phyloP scores from a whole-genome alignment of 2,888 invertebrate species.

The Parasteatoda lunata region DNA sequence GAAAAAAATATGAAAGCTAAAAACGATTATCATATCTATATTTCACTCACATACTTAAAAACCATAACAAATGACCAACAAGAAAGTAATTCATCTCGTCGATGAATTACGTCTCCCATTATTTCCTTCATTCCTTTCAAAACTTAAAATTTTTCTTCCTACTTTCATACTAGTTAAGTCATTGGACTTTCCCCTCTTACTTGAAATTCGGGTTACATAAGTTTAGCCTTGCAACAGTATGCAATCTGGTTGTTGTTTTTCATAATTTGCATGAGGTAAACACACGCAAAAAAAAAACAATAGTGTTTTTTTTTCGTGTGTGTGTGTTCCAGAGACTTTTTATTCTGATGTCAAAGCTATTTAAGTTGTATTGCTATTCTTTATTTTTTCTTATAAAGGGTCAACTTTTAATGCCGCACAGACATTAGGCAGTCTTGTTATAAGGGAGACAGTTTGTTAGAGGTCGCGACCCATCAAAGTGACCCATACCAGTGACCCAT shows the following conservation, averaged over 20 bases:
- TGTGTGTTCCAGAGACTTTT: neutral
- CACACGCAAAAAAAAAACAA: neutral
- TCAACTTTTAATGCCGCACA: neutral
- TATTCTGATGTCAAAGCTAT: neutral
- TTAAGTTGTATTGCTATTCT: neutral
- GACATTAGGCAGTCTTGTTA: neutral
- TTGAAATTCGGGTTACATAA: conserved; percentile 37
- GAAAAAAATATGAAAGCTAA: neutral
- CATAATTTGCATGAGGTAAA: neutral
- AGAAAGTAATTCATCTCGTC: no score
- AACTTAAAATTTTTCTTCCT: neutral
- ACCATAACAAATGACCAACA: no score
- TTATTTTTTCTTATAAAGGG: neutral
- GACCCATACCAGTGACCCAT: conserved; percentile 25
- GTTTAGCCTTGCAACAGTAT: conserved; percentile 3
- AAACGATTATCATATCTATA: neutral
- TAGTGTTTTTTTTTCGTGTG: no score
- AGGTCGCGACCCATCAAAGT: conserved; percentile 39
- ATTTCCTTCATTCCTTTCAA: neutral
- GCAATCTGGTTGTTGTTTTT: neutral
- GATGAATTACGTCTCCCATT: no score
- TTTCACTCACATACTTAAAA: neutral
- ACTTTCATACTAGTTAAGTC: neutral
- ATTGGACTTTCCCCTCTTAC: neutral
- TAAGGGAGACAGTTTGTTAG: neutral